A percentile compares a stretch with the other conserved stretches of the same genome.
Conservation (phyloP, 2,113 vertebrate species). For the Tetrao urogallus region DNA sequence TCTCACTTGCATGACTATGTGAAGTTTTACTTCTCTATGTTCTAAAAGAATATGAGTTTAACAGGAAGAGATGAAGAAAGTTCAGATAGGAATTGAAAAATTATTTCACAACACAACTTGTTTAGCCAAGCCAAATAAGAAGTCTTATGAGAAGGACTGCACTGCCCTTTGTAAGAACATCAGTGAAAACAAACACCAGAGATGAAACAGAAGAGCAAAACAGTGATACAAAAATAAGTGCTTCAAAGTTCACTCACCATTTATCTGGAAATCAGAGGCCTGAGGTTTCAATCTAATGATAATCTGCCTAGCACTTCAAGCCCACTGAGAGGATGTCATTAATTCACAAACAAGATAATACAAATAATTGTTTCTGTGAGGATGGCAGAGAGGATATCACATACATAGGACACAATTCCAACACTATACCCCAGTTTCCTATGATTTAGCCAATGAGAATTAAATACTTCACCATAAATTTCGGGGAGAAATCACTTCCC, state of each 20-base stretch:
- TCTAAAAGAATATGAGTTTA: background rate
- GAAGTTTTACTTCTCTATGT: background rate
- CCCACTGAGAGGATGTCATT: background rate
- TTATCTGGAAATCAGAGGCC: background rate
- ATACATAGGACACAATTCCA: background rate
- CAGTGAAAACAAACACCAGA: background rate
- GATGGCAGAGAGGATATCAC: background rate
- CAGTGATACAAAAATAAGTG: background rate
- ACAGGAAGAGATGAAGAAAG: background rate
- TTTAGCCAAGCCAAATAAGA: background rate
- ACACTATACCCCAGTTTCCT: background rate
- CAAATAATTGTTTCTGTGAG: background rate
- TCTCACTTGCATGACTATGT: background rate
- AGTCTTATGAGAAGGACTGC: background rate
- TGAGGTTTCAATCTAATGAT: background rate
- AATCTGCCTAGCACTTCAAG: background rate
- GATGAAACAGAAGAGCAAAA: background rate
- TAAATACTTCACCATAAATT: background rate
- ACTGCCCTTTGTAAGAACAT: background rate
- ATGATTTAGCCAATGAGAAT: background rate
- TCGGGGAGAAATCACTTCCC: background rate
- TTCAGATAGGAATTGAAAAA: background rate
- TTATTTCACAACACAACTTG: background rate
- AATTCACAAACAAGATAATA: background rate
- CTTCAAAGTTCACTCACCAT: background rate